These are phyloP conservation scores for Cyclopterus lumpus DNA, from an alignment of 2,797 vertebrate genomes.

Conservation along the genomic window DNA sequence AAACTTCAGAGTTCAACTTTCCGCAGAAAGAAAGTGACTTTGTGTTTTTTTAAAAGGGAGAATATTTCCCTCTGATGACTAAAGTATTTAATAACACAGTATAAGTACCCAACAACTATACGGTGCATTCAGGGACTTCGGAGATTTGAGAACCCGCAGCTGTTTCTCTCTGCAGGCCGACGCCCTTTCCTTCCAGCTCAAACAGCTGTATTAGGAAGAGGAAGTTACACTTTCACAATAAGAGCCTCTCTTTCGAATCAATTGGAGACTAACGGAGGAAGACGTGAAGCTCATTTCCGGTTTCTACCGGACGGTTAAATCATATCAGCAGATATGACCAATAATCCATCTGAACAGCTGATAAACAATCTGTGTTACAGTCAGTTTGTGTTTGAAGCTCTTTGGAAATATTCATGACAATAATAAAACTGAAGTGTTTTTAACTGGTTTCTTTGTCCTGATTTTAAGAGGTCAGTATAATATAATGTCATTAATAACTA, in stretches of 20 bases:
- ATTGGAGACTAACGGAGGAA: not conserved
- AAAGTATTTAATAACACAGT: not conserved
- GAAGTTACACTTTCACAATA: constrained; percentile 4
- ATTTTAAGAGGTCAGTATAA: not conserved
- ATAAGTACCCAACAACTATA: not conserved
- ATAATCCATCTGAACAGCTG: not conserved
- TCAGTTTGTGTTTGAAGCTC: too few relatives aligned
- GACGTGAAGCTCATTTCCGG: not conserved
- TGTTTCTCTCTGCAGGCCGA: not conserved
- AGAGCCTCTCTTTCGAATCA: not conserved
- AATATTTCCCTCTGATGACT: not conserved
- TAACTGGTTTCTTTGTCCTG: not conserved
- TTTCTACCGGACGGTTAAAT: not conserved
- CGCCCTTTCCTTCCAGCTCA: not conserved
- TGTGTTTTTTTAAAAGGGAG: not conserved
- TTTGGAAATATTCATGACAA: too few relatives aligned
- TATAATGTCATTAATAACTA: too few relatives aligned
- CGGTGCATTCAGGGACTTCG: constrained; percentile 5
- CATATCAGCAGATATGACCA: not conserved
- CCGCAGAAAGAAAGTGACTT: not conserved
- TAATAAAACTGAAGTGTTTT: not conserved
- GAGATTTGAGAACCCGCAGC: not conserved
- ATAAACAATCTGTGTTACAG: too few relatives aligned
- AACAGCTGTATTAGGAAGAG: not conserved
- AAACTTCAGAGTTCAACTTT: not conserved